These are phyloP conservation scores for Plebejus melissa DNA, from an alignment of 2,888 invertebrate genomes.

Conservation along the genomic window DNA sequence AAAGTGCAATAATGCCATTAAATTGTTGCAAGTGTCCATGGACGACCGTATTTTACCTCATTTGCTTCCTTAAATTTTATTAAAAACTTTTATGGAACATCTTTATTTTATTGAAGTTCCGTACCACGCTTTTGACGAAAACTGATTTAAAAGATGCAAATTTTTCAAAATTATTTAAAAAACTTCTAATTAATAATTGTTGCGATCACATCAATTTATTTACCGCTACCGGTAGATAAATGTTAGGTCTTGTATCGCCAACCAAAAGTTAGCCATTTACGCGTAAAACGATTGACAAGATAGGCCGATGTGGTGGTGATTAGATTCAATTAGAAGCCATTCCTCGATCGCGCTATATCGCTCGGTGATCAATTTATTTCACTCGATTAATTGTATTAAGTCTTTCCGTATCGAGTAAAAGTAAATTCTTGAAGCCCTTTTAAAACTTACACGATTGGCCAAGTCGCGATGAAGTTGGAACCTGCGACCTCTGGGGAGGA, in stretches of 20 bases:
- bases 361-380: conserved; percentile 30
- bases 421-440: conserved; percentile 50
- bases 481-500: background rate
- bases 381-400: conserved; percentile 50
- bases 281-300: conserved; percentile 5
- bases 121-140: no score
- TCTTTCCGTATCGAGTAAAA: conserved; percentile 61
- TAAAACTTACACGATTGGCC: background rate
- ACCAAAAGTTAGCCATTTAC: conserved; percentile 14
- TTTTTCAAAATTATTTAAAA: background rate
- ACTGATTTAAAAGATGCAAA: no score
- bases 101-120: no score
- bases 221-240: background rate
- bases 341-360: conserved; percentile 26
- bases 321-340: conserved; percentile 6
- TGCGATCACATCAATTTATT: background rate
- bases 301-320: conserved; percentile 3
- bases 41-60: no score
- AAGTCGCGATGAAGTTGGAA: background rate
- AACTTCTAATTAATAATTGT: background rate
- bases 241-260: background rate
- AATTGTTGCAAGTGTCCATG: no score
- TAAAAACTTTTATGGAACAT: no score
- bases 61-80: no score
- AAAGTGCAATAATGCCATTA: no score